Base-by-base conservation (phyloP, 2,797 vertebrate species). In the Luscinia megarhynchos region DNA sequence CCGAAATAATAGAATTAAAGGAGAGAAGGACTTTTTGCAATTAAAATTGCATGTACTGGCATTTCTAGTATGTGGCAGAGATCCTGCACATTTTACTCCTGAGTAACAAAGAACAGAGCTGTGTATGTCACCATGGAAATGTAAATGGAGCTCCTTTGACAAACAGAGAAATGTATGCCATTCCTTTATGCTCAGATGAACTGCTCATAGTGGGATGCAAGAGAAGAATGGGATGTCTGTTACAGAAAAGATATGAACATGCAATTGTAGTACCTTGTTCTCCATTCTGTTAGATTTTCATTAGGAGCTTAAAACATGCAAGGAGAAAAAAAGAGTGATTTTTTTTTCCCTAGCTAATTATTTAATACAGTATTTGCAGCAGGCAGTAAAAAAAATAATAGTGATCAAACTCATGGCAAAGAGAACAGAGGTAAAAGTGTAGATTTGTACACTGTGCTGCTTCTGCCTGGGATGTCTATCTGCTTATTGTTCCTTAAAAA, bases 101-200 rank as follows among this genome's bases (percentile, higher is more conserved):
- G 67, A 84, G 73, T 86, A 94, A 97, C 90, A 96, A 97, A 96
- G 91, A 96, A 97, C 83, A 95, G 66, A 93, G 84, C 83, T 95
- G 79, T 94, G 46, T 79, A 87, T 94, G 93, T 95, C 87, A 93
- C 95, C 89, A 95, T 90, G 89, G 95, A 98, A 96, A 96, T 94
- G 78, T 93, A 96, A 95, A 97, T 90, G 94, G 90, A 85, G 84
- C 74, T 91, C 58, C 94, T 97, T 95, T 97, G 91, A 93, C 82
- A 95, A 96, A 93, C 93, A 83, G 88, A 92, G 94, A 96, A 94
- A 96, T 96, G 86, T 90, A 87, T 85, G 92, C 94, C 41, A 43
- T 82, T 78, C 80, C 77, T 93, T 92, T 96, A 75, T 96, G 78
- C 74, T 96, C 81, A 88, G 62, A 79, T 79, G 70, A 78, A 53